Evolutionary conservation across 2,113 vertebrate species (phyloP).

Genomic region (Choloepus hoffmanni): DNA sequence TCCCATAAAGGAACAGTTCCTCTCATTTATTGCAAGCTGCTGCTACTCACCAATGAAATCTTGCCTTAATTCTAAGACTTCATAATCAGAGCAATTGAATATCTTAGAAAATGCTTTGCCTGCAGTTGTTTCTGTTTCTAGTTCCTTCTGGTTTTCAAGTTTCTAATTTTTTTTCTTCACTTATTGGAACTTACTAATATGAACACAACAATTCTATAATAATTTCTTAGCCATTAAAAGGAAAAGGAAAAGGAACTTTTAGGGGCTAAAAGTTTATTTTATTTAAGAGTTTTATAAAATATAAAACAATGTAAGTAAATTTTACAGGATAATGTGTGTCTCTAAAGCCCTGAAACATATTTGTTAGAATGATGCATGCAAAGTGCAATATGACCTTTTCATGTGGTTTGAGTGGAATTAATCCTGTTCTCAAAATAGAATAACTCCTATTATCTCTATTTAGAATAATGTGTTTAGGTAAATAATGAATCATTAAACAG

Average conservation of each 20-base stretch:
- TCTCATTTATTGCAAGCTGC: slow-evolving; percentile 38
- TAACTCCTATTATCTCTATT: neutral
- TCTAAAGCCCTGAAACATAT: neutral
- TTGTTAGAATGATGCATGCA: neutral
- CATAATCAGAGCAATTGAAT: neutral
- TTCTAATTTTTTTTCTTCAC: neutral
- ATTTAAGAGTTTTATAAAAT: slow-evolving; percentile 7
- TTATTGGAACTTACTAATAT: neutral
- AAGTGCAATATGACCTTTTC: neutral
- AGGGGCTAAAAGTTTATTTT: neutral
- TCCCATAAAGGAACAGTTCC: neutral
- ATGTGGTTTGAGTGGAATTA: neutral
- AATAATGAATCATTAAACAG: slow-evolving; percentile 18
- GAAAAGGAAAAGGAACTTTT: too few species aligned
- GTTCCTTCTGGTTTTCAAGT: neutral
- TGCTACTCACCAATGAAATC: slow-evolving; percentile 47
- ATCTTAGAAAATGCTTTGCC: neutral
- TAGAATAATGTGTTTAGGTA: neutral
- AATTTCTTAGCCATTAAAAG: neutral
- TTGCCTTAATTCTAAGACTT: slow-evolving; percentile 7
- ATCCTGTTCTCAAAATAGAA: slow-evolving; percentile 35
- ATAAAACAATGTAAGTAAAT: neutral
- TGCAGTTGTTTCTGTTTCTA: neutral
- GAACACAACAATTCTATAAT: neutral
- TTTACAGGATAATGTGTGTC: too few species aligned